Base-by-base conservation (phyloP, 2,888 invertebrate genomes). In the Lysandra coridon region DNA sequence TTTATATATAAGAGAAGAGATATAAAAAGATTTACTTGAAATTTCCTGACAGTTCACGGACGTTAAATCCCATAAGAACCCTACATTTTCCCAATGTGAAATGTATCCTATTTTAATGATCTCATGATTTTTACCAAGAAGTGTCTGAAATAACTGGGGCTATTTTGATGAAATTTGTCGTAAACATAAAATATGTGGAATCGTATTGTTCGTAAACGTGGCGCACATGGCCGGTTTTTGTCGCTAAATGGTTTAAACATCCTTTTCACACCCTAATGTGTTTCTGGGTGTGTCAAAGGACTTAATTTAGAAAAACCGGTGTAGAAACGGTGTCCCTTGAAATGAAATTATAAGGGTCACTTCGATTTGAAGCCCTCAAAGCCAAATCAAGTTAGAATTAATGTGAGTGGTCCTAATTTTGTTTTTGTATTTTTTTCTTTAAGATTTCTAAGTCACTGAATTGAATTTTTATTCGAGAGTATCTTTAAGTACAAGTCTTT, bases 311-410 rank as follows among this genome's bases (percentile, higher is more conserved):
- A 33, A 69, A 69, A 69, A 69, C 33, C 69, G 12, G 30, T 10
- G 69, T 14, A 14, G 33, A 69, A 64, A 69, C 37, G 33, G 33
- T 69, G 30, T 30, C 40, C 44, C 49, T 49, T 1, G 23, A 75
- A 75, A 75, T 75, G 4, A 10, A 49, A 44, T 74, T 74, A 44
- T 44, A 44, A n/a, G 74, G 74, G 49, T 74, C 44, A 74, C 44
- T 10, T 44, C 75, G 44, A 23, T 44, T 49, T 10, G 30, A 44
- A 75, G 30, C 49, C 75, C 44, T 75, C 49, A 75, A 44, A 49
- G 49, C 23, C 23, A 75, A 75, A 73, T 57, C 17, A 57, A 14
- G 23, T 53, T 57, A 44, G n/a, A 57, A 57, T 40, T 37, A 69
- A 69, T 69, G 33, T 69, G 33, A 69, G 33, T 69, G 64, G 33